phyloP scores from a whole-genome alignment of 1,140 invertebrate genomes.

The Maconellicoccus hirsutus region DNA sequence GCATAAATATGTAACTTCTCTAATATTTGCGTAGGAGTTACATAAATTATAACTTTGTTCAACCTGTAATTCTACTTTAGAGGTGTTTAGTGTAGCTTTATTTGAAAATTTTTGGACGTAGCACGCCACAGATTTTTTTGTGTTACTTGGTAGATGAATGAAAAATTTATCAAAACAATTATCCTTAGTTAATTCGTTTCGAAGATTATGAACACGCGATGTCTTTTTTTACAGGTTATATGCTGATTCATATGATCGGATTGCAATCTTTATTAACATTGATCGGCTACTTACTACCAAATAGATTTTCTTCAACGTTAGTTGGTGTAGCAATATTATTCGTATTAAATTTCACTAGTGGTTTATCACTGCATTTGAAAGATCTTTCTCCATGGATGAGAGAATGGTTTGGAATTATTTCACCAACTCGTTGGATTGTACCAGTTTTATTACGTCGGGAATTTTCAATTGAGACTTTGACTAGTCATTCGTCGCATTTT shows the following conservation, averaged over 20 bases:
- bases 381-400: conserved; percentile 49
- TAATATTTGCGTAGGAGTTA: too few species aligned
- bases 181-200: conserved; percentile 1
- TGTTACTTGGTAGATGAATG: background rate
- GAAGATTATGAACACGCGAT: background rate
- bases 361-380: conserved; percentile 55
- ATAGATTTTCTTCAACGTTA: conserved; percentile 32
- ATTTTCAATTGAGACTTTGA: conserved; percentile 47
- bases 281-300: conserved; percentile 49
- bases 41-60: conserved; percentile 22
- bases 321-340: background rate
- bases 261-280: conserved; percentile 57
- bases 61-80: too few species aligned
- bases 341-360: conserved; percentile 38
- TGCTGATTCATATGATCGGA: conserved; percentile 67
- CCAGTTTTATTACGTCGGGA: conserved; percentile 53
- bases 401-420: conserved; percentile 50
- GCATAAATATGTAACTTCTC: too few species aligned
- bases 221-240: conserved; percentile 45
- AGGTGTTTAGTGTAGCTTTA: too few species aligned
- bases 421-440: conserved; percentile 62
- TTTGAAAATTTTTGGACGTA: too few species aligned
- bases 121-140: too few species aligned
- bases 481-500: conserved; percentile 41
- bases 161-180: too few species aligned